A percentile compares a stretch with the other conserved stretches of the same genome.
These are phyloP conservation scores for Smutsia temminckii DNA, from an alignment of 2,797 vertebrate genomes.

Conservation along the genomic window DNA sequence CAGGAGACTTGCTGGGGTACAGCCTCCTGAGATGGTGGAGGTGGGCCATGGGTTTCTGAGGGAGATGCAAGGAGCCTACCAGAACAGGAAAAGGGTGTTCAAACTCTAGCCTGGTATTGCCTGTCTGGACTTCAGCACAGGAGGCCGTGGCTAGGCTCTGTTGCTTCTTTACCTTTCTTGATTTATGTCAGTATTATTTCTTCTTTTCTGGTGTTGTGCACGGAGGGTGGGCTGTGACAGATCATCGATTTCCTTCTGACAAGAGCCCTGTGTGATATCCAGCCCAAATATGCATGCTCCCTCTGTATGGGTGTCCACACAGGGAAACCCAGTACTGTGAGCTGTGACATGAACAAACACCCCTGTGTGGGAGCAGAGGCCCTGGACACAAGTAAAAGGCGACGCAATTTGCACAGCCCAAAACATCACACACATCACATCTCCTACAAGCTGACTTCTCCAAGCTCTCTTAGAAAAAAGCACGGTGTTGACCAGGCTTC, in stretches of 20 bases:
- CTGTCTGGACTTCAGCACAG: background rate
- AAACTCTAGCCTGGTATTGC: background rate
- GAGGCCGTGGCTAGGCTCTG: background rate
- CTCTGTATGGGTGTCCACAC: background rate
- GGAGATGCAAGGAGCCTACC: background rate
- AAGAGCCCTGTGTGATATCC: background rate
- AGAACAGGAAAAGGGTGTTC: background rate
- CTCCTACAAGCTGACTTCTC: background rate
- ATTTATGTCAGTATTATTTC: background rate
- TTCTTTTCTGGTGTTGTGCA: background rate
- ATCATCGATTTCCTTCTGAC: background rate
- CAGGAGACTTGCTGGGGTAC: background rate
- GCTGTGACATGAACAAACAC: background rate
- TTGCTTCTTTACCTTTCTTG: background rate
- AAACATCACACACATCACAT: background rate
- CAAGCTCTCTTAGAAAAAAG: background rate
- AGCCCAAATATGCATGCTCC: background rate
- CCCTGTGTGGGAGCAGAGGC: background rate
- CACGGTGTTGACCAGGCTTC: background rate
- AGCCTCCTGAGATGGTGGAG: background rate
- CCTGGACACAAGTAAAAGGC: background rate
- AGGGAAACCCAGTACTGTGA: background rate
- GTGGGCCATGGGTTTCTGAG: accelerated
- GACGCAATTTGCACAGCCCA: background rate
- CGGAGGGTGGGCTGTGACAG: background rate